Base-by-base conservation (phyloP, 2,888 invertebrate species). In the Ceramica pisi region DNA sequence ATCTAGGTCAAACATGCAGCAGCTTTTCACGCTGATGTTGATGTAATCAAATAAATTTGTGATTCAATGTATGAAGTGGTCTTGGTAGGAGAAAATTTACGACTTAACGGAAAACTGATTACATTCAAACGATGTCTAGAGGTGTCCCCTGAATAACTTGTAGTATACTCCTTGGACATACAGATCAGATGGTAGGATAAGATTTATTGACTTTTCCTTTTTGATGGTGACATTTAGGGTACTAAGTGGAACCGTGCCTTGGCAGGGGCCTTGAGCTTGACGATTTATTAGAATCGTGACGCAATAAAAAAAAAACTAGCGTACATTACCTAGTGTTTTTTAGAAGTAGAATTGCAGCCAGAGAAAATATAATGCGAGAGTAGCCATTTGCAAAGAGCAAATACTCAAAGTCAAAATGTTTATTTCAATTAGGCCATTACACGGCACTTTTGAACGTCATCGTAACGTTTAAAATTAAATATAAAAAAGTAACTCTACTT, bases 81-180 rank as follows among this genome's bases (percentile, higher is more conserved):
- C 48, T 35, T 50, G 66, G 62, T 44, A 53, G 78, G 79, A 80
- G 80, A 79, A 79, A 82, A 80, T 80, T 82, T 82, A 80, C 82
- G 80, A 80, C 79, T 56, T 64, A 72, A 63, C 44, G 65, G 68
- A 68, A 80, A 80, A 62, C 79, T 68, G 79, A 72, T 80, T 78
- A 72, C 59, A 80, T 80, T 68, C 80, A 82, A 53, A 44, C 59
- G 63, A 44, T 63, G 80, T 80, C 51, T 31, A 35, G 41, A 82
- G 80, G 79, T 78, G 82, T 72, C 68, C 51, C 66, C 56, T 63
- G 80, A 80, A 80, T 80, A 80, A 80, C 51, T 82, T 78, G 67
- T 63, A 60, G 21, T 41, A 23, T 69, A 70, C 62, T 64, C 68
- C 65, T 68, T 56, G 68, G 41, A 53, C 79, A 68, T 80, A 78